A percentile compares a stretch with the other conserved stretches of the same genome.
Evolutionary conservation across 2,888 invertebrate species (phyloP).

Genomic region (Tineola bisselliella): DNA sequence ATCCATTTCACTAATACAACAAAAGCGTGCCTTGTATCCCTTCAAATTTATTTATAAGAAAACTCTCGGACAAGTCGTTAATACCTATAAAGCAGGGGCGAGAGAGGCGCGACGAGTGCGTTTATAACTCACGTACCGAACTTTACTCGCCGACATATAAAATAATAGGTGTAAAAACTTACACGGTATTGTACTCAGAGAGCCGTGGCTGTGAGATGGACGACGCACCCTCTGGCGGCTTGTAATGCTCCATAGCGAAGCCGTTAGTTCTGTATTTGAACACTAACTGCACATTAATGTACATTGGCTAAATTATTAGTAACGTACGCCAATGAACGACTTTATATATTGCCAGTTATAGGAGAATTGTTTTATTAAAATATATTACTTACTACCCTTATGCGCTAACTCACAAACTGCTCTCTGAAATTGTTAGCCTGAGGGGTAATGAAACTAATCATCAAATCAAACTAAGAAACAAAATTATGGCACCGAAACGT

Average conservation of each 20-base stretch:
- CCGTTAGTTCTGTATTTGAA: constrained; percentile 9
- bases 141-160: constrained; percentile 69
- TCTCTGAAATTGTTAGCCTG: too few relatives aligned
- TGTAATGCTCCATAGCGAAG: not conserved
- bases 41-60: constrained; percentile 70
- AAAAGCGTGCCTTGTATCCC: constrained; percentile 69
- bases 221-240: constrained; percentile 27
- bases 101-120: constrained; percentile 66
- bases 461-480: not conserved
- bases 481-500: not conserved
- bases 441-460: too few relatives aligned
- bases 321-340: not conserved
- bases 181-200: constrained; percentile 69
- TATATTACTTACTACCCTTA: too few relatives aligned
- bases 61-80: constrained; percentile 70
- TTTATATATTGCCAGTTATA: not conserved
- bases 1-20: constrained; percentile 68
- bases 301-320: constrained; percentile 7
- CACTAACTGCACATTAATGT: constrained; percentile 14
- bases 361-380: not conserved
- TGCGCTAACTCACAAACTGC: too few relatives aligned
- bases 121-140: constrained; percentile 70
- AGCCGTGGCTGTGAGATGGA: constrained; percentile 59
- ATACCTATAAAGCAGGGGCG: constrained; percentile 69
- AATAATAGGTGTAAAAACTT: constrained; percentile 70